Conservation (phyloP, 2,888 invertebrate genomes). For the Apotomis betuletana region DNA sequence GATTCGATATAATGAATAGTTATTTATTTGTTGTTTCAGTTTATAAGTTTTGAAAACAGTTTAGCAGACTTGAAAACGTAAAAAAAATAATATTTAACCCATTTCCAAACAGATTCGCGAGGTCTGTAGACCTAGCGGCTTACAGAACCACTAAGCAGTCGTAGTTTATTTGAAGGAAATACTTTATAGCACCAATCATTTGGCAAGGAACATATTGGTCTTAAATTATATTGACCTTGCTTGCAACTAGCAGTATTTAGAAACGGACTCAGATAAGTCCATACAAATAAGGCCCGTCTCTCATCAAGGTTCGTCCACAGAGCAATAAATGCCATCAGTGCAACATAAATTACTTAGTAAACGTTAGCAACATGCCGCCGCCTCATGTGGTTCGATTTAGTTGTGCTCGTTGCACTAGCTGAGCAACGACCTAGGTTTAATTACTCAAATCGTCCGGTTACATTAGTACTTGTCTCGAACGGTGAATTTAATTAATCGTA, state of each 20-base stretch:
- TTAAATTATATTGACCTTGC: conserved; percentile 11
- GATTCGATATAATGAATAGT: too few species aligned
- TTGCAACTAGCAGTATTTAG: neutral
- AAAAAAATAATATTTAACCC: too few species aligned
- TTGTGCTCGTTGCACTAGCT: conserved; percentile 43
- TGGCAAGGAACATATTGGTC: neutral
- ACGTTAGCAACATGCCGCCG: conserved; percentile 56
- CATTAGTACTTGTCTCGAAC: conserved; percentile 6
- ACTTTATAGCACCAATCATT: neutral
- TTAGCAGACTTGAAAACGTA: too few species aligned
- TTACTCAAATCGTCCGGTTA: conserved; percentile 31
- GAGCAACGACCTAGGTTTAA: conserved; percentile 40
- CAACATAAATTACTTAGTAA: conserved; percentile 62
- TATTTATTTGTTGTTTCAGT: too few species aligned
- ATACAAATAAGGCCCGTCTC: conserved; percentile 10
- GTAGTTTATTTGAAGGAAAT: too few species aligned
- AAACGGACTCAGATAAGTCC: conserved; percentile 2
- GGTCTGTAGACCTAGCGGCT: too few species aligned
- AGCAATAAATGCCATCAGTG: conserved; percentile 34
- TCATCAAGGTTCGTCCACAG: conserved; percentile 21
- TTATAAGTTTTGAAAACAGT: too few species aligned
- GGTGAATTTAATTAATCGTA: conserved; percentile 27
- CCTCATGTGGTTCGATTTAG: conserved; percentile 61
- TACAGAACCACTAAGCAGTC: too few species aligned
- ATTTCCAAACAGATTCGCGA: too few species aligned